Evolutionary conservation across 2,888 invertebrate species (phyloP), one percentile per base, ranked within the genome.

Genomic region (Pseudeuparius sepicola): DNA sequence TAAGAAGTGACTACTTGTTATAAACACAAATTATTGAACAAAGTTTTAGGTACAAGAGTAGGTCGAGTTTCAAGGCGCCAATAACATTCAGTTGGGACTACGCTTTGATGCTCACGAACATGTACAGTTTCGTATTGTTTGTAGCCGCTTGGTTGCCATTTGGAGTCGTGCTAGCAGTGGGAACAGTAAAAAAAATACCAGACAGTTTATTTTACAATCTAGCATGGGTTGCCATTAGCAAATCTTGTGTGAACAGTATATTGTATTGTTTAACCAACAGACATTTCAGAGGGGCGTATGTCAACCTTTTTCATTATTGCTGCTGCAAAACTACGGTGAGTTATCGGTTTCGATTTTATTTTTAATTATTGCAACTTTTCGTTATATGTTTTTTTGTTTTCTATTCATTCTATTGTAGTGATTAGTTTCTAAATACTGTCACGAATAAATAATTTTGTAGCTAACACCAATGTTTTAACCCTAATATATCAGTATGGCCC

Each of bases 321-420:
- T 84, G 77, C 55, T 85, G 83, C 61, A 85, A 84, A 57, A 81
- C 75, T 5, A 75, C 78, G 4, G 75, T 76, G 14, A n/a, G n/a
- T n/a, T n/a, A n/a, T n/a, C n/a, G n/a, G n/a, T n/a, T n/a, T n/a
- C n/a, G n/a, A n/a, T n/a, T n/a, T n/a, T n/a, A n/a, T n/a, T n/a
- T n/a, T n/a, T n/a, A n/a, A n/a, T n/a, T n/a, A n/a, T n/a, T n/a
- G n/a, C n/a, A n/a, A n/a, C n/a, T n/a, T n/a, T n/a, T n/a, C n/a
- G n/a, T n/a, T n/a, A n/a, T n/a, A n/a, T n/a, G n/a, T n/a, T n/a
- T n/a, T n/a, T n/a, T n/a, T n/a, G n/a, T n/a, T n/a, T n/a, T n/a
- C n/a, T n/a, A n/a, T n/a, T n/a, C n/a, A n/a, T n/a, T n/a, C n/a
- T n/a, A n/a, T n/a, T n/a, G n/a, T n/a, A n/a, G n/a, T n/a, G n/a